Evolutionary conservation across 2,888 invertebrate genomes (phyloP).

Genomic region (Polyommatus iphigenia): DNA sequence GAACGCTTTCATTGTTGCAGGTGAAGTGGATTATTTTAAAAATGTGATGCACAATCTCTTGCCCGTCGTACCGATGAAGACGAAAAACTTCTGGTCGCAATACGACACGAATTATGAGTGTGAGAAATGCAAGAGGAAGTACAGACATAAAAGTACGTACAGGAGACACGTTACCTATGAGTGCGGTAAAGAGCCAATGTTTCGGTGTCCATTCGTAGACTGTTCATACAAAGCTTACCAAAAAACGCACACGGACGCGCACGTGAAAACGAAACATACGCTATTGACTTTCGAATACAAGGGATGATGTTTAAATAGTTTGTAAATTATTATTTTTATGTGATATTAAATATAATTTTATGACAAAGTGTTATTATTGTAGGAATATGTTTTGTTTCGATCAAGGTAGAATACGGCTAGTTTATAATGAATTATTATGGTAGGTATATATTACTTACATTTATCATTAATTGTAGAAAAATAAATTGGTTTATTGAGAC

Average conservation of each 20-base stretch:
- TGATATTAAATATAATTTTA: conserved; percentile 69
- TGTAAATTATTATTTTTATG: conserved; percentile 51
- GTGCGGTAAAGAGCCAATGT: conserved; percentile 82
- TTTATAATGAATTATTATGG: not conserved
- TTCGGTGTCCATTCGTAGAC: conserved; percentile 71
- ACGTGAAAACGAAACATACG: conserved; percentile 77
- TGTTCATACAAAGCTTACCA: conserved; percentile 76
- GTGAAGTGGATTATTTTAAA: conserved; percentile 77
- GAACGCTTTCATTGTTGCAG: conserved; percentile 69
- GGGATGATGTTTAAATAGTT: conserved; percentile 51
- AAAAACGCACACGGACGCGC: conserved; percentile 76
- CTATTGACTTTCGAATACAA: conserved; percentile 81
- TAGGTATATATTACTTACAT: not conserved
- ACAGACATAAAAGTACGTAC: conserved; percentile 87
- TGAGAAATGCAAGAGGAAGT: conserved; percentile 85
- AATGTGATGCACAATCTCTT: conserved; percentile 74
- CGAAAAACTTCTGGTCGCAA: conserved; percentile 75
- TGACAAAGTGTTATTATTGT: conserved; percentile 32
- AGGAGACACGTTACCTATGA: conserved; percentile 85
- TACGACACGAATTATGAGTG: conserved; percentile 78
- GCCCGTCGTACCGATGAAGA: conserved; percentile 74
- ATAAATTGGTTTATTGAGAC: not conserved
- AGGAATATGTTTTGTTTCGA: not conserved
- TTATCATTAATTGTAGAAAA: not conserved
- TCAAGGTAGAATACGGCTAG: not conserved